Percentiles rank a stretch among this genome's conserved stretches.
phyloP scores from a whole-genome alignment of 2,797 vertebrate genomes.

The Denticeps clupeoides region DNA sequence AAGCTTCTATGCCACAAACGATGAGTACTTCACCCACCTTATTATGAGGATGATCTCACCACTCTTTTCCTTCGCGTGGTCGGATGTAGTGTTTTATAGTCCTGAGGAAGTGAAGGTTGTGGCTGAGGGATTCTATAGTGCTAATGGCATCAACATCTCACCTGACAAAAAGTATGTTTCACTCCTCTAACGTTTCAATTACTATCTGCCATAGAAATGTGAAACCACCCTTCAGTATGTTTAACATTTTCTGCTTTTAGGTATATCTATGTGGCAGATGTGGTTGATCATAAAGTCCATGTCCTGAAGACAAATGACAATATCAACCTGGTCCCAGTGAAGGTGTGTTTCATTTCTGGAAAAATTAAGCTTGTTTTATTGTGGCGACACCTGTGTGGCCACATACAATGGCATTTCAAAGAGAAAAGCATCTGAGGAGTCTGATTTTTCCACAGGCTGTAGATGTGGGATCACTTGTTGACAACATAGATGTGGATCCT shows the following conservation, averaged over 20 bases:
- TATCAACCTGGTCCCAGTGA: slow-evolving; percentile 43
- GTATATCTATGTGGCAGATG: slow-evolving; percentile 51
- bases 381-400: no score
- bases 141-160: slow-evolving; percentile 85
- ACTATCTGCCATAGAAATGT: background rate
- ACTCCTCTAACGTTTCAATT: background rate
- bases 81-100: slow-evolving; percentile 78
- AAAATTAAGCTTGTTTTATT: background rate
- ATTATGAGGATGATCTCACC: slow-evolving; percentile 47
- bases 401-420: no score
- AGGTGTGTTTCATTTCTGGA: slow-evolving; percentile 38
- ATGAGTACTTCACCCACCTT: slow-evolving; percentile 64
- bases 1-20: slow-evolving; percentile 85
- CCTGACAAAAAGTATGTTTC: slow-evolving; percentile 65
- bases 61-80: slow-evolving; percentile 59
- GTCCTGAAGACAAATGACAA: slow-evolving; percentile 51
- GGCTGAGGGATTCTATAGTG: slow-evolving; percentile 63
- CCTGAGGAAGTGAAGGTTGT: slow-evolving; percentile 73
- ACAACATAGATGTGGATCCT: slow-evolving; percentile 67
- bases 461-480: slow-evolving; percentile 56
- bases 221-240: background rate
- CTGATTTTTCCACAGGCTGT: slow-evolving; percentile 18
- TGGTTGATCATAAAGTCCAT: slow-evolving; percentile 45
- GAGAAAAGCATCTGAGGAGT: no score
- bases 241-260: slow-evolving; percentile 26